Evolutionary conservation across 1,140 invertebrate genomes (phyloP).

Genomic region (Belonocnema kinseyi): DNA sequence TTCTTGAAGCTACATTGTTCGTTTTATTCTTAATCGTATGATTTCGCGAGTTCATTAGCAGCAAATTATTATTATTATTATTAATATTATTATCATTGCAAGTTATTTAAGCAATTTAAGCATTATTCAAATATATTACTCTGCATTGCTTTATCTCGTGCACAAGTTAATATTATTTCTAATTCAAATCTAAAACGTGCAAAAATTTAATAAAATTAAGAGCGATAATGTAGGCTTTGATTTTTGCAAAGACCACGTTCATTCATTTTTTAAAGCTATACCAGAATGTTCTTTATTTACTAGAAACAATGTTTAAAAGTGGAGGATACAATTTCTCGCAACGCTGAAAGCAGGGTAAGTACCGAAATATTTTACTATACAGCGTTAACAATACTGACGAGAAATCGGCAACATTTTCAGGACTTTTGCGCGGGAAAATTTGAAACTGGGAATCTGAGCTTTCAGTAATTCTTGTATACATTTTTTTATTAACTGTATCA

Average conservation of each 20-base stretch:
- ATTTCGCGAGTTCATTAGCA: conserved; percentile 60
- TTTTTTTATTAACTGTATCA: not conserved
- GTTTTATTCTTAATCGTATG: conserved; percentile 58
- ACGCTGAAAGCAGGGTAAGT: too few relatives aligned
- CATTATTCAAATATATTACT: not conserved
- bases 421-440: not conserved
- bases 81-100: conserved; percentile 31
- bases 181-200: not conserved
- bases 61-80: conserved; percentile 60
- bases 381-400: not conserved
- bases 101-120: conserved; percentile 8
- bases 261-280: too few relatives aligned
- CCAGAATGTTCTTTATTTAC: too few relatives aligned
- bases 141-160: not conserved
- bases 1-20: conserved; percentile 77
- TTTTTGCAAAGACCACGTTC: not conserved
- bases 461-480: not conserved
- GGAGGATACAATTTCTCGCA: too few relatives aligned
- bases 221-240: not conserved
- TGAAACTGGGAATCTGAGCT: not conserved
- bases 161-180: not conserved
- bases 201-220: not conserved
- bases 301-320: too few relatives aligned
- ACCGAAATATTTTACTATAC: not conserved
- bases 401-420: not conserved